Base-by-base conservation (phyloP, 2,797 vertebrate genomes). In the Capromys pilorides region DNA sequence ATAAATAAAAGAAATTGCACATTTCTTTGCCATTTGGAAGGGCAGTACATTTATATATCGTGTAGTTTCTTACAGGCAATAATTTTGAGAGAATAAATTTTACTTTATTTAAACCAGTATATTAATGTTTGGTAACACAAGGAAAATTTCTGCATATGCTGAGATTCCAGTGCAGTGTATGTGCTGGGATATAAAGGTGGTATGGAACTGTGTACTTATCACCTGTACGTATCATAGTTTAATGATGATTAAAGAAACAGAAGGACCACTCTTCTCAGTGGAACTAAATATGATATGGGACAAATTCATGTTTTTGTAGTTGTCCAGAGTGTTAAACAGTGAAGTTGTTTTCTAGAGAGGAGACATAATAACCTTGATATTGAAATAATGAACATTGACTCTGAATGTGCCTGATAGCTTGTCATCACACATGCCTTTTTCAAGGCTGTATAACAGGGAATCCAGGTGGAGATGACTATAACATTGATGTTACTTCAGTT, bases 1-100 rank as follows among this genome's bases (percentile, higher is more conserved):
- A 6, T 84, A 85, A 21, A 45, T 79, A 93, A 83, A 21, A 41
- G 49, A 90, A 33, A 13, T 39, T 51, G 5, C 21, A 85, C 77
- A 62, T 67, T 85, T 62, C 80, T 86, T 96, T 41, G 64, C 69
- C 73, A 10, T 96, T 87, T 89, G 83, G 73, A 88, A 93, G 91
- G 66, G 64, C 94, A 91, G 62, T 21, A 49, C 67, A 61, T 95
- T 81, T 87, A 79, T 85, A 51, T 71, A 19, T 73, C 45, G 2
- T 62, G 22, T 2, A 79, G 3, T 90, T 92, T 93, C 83, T 93
- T 84, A 13, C 2, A 92, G 69, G 59, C 79, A 94, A 0, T 95
- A 78, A 45, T 90, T 93, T 82, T 79, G 84, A 91, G 85, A 93
- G 71, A 39, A 54, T 92, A 33, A 94, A 18, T 31, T 94, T 92